Base-by-base conservation (phyloP, 2,888 invertebrate species). In the Coremacera marginata region DNA sequence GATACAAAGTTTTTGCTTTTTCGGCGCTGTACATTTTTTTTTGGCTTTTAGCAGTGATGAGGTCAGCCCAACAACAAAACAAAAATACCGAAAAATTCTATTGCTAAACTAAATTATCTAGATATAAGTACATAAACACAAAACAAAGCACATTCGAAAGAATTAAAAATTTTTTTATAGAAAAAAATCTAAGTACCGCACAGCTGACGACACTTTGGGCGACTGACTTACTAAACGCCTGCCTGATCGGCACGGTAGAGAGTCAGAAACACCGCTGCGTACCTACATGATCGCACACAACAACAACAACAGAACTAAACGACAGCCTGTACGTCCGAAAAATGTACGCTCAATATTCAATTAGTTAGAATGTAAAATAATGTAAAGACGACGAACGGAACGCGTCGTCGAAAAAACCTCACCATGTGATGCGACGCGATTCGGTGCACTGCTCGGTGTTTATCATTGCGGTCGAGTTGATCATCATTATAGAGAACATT, bases 201-300 rank as follows among this genome's bases (percentile, higher is more conserved):
- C 74, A 74, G 74, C 67, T 55, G 74, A 74, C 74, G 60, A 74
- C 67, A 74, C 74, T 74, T 74, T 74, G 55, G 55, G 55, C 55
- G 74, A 55, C 52, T 37, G 34, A 62, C 62, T 44, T 11, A 44
- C 44, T 44, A 3, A 44, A 2, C 14, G 44, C 11, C 11, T 8
- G 37, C 37, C 37, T 37, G 63, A 31, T 31, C 27, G 63, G n/a
- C 63, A 14, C 27, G 63, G 31, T 31, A 63, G 31, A 14, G 27
- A 11, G 63, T 31, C 63, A 31, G 27, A 63, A 14, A 16, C 63
- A 52, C 27, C 11, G 25, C 74, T 19, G 34, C 52, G 22, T 22
- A 65, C 34, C 60, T 22, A n/a, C 51, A 73, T 25, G n/a, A 34
- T 44, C 44, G 14, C 44, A 34, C 60, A 67, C 67, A 74, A 74